Evolutionary conservation across 2,888 invertebrate species (phyloP), one percentile per base, ranked within the genome.

Genomic region (Oxyteleia sp.): DNA sequence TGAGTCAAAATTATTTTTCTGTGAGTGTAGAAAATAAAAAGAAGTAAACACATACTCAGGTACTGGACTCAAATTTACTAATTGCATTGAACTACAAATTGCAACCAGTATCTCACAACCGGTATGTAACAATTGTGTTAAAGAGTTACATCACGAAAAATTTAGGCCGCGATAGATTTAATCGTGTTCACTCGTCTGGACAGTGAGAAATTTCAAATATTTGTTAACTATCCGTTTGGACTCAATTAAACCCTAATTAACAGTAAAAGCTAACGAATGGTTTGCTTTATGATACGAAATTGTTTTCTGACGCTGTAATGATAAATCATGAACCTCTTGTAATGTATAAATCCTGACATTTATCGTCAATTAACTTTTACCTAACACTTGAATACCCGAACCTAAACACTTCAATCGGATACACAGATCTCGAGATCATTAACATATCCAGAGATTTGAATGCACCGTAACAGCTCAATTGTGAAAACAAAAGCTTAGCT

Each of bases 401-500:
- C 11, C n/a, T 5, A 61, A 43, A n/a, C n/a, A 26, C 11, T 16
- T 43, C 26, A 45, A 29, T 43, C 59, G 13, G 0, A 13, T 7
- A 10, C 13, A 59, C 2, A 41, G 23, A 43, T 43, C 15, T 38
- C 35, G 3, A n/a, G 15, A n/a, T n/a, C 13, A 43, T 43, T 43
- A 15, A 13, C 43, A 15, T 43, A 43, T 13, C 15, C n/a, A n/a
- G n/a, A n/a, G n/a, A n/a, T 15, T 7, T 43, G 3, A 43, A 26
- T 23, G 18, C 18, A 18, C 18, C 13, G 47, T 47, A 49, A 49
- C 41, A 72, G 16, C 38, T 74, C 16, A 53, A 55, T 66, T 57
- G 64, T 53, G 43, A 63, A 47, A 47, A 55, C 32, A 18, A 38
- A 57, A 55, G 10, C 51, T 41, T 29, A 29, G 15, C 5, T 53